phyloP scores from a whole-genome alignment of 1,140 invertebrate species.

The Hypothenemus hampei region DNA sequence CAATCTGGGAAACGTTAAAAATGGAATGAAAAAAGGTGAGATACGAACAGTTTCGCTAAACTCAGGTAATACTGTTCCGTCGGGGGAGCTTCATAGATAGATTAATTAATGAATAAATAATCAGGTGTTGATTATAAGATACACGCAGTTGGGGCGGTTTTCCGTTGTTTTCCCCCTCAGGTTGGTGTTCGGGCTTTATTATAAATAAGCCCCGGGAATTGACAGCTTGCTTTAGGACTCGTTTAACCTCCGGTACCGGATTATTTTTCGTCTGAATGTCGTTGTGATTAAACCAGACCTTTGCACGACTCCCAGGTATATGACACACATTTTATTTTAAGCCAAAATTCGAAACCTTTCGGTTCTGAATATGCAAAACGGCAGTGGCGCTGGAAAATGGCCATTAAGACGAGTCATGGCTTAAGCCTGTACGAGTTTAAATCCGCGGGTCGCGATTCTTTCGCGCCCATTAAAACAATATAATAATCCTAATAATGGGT shows the following conservation, averaged over 20 bases:
- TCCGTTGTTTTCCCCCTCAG: conserved; percentile 9
- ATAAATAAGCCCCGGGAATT: conserved; percentile 26
- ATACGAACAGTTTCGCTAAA: conserved; percentile 6
- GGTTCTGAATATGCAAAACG: conserved; percentile 20
- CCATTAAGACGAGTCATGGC: conserved; percentile 19
- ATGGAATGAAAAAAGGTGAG: no score
- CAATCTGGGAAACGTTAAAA: no score
- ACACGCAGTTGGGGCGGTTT: conserved; percentile 19
- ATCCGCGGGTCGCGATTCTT: conserved; percentile 19
- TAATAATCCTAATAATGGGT: conserved; percentile 24
- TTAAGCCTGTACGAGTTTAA: conserved; percentile 8
- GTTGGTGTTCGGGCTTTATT: conserved; percentile 17
- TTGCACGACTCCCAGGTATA: no score
- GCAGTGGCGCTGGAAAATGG: conserved; percentile 8
- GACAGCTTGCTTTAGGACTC: conserved; percentile 20
- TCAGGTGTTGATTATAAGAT: conserved; percentile 30
- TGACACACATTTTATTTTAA: no score
- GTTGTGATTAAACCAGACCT: no score
- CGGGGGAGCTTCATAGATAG: conserved; percentile 23
- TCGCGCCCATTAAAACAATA: conserved; percentile 25
- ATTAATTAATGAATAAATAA: conserved; percentile 33
- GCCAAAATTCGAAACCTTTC: no score
- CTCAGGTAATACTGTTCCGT: conserved; percentile 25
- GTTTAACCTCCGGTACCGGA: background rate
- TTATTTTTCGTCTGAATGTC: no score